These are phyloP conservation scores for Pinctada fucata DNA, from an alignment of 2,888 invertebrate genomes.

Conservation along the genomic window DNA sequence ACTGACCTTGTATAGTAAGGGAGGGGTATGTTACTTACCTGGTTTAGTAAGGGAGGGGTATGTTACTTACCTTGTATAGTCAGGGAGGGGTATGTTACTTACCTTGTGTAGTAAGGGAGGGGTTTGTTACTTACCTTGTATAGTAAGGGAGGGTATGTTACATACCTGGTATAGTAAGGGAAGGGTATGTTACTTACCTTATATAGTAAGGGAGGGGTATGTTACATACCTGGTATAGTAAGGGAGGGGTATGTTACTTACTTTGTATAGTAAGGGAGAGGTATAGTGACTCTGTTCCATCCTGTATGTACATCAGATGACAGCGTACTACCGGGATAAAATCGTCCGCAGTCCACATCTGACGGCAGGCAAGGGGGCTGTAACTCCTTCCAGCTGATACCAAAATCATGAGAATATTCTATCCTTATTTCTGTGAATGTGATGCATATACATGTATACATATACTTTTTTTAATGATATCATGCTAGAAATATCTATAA, in stretches of 20 bases:
- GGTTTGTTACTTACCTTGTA: no score
- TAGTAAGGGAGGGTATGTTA: no score
- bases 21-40: no score
- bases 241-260: conserved; percentile 29
- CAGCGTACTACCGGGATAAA: conserved; percentile 57
- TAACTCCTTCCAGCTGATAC: conserved; percentile 75
- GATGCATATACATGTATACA: not conserved
- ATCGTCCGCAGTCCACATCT: conserved; percentile 69
- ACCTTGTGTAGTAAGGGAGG: no score
- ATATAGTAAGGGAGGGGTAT: no score
- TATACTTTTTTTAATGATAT: not conserved
- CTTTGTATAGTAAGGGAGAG: conserved; percentile 73
- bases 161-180: no score
- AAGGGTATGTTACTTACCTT: no score
- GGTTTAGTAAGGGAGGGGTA: no score
- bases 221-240: no score
- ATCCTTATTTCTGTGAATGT: conserved; percentile 68
- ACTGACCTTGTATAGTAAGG: no score
- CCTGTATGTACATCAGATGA: conserved; percentile 69
- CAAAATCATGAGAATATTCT: conserved; percentile 76
- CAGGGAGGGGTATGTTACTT: no score
- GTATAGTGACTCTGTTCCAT: conserved; percentile 71
- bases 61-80: no score
- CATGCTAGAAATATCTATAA: not conserved
- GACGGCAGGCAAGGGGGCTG: conserved; percentile 71